Evolutionary conservation across 2,888 invertebrate species (phyloP).

Genomic region (Alloscopus bannaensis): DNA sequence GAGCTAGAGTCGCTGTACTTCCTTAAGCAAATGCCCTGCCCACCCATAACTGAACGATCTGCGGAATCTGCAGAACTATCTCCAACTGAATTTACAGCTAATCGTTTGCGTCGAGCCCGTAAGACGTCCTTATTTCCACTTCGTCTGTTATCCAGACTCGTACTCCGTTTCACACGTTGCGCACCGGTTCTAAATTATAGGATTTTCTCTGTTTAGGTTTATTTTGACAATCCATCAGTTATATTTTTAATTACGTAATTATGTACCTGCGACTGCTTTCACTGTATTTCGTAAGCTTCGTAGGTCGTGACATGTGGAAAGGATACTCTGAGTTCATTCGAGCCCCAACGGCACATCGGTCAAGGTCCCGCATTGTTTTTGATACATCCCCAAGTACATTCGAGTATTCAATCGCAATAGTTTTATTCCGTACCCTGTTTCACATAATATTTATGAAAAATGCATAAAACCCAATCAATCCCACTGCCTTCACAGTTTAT

Average conservation of each 20-base stretch:
- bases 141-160: conserved; percentile 17
- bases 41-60: conserved; percentile 16
- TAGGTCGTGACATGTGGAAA: conserved; percentile 57
- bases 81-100: not conserved
- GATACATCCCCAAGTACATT: conserved; percentile 45
- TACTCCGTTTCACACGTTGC: too few relatives aligned
- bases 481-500: too few relatives aligned
- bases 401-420: conserved; percentile 29
- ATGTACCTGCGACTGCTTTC: not conserved
- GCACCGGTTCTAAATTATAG: too few relatives aligned
- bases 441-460: too few relatives aligned
- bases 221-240: too few relatives aligned
- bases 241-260: too few relatives aligned
- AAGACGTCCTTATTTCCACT: not conserved
- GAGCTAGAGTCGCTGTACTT: conserved; percentile 47
- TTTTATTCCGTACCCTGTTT: conserved; percentile 44
- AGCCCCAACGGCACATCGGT: conserved; percentile 48
- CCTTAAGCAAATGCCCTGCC: conserved; percentile 43
- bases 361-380: conserved; percentile 34
- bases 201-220: too few relatives aligned
- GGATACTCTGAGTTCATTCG: conserved; percentile 56
- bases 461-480: too few relatives aligned
- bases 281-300: conserved; percentile 9
- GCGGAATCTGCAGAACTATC: not conserved
- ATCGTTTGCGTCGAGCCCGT: not conserved